phyloP scores from a whole-genome alignment of 2,797 vertebrate species.

The Coranthus polyacanthus region DNA sequence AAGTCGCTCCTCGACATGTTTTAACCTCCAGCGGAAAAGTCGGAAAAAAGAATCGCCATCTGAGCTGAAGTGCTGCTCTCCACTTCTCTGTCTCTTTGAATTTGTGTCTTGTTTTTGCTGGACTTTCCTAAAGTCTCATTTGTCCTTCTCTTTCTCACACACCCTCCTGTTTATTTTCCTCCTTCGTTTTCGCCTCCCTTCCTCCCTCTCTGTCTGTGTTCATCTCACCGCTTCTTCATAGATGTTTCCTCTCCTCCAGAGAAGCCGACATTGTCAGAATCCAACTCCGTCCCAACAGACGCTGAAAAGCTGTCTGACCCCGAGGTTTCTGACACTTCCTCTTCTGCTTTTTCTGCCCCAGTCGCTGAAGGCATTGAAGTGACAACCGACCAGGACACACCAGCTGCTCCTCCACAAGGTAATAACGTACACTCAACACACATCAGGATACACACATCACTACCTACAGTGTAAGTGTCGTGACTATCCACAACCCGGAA shows the following conservation, averaged over 20 bases:
- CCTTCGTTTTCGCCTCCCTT: background rate
- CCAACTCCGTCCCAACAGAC: constrained; percentile 10
- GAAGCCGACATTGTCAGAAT: background rate
- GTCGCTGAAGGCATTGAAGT: constrained; percentile 27
- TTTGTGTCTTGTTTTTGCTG: too few relatives aligned
- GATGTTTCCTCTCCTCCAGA: constrained; percentile 18
- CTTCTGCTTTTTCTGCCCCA: background rate
- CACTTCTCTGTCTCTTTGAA: too few relatives aligned
- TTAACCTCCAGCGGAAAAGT: too few relatives aligned
- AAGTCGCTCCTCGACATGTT: too few relatives aligned
- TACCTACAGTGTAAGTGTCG: too few relatives aligned
- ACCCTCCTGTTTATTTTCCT: background rate
- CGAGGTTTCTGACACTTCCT: background rate
- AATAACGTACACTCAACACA: too few relatives aligned
- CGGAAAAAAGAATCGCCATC: too few relatives aligned
- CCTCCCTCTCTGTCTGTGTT: background rate
- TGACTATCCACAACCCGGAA: too few relatives aligned
- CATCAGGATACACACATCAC: too few relatives aligned
- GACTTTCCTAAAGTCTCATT: too few relatives aligned
- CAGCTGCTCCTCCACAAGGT: constrained; percentile 42
- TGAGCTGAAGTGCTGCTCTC: too few relatives aligned
- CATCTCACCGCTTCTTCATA: background rate
- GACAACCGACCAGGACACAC: constrained; percentile 3
- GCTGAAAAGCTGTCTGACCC: background rate
- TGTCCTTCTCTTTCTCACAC: too few relatives aligned